Percentiles rank a stretch among this genome's conserved stretches.
These are phyloP conservation scores for Chrysolophus pictus DNA, from an alignment of 2,797 vertebrate species.

Conservation along the genomic window DNA sequence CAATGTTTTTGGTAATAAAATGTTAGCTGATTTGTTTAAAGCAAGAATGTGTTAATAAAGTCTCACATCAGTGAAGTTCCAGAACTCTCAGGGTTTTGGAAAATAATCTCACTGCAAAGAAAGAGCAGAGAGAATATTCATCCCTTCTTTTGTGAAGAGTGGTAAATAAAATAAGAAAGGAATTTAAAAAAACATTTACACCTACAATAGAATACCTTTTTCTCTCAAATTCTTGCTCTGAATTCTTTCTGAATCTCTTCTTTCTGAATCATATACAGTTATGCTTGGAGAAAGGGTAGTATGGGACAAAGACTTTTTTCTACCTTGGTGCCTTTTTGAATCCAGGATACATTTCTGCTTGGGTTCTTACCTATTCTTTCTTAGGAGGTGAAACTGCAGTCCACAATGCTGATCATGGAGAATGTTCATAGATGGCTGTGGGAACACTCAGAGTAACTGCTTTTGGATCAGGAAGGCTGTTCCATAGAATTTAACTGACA, in stretches of 20 bases:
- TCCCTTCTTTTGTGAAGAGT: rapidly evolving
- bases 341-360: background rate
- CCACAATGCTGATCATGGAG: background rate
- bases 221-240: background rate
- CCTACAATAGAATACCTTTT: background rate
- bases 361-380: background rate
- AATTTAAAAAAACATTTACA: background rate
- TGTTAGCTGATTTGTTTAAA: slow-evolving; percentile 24
- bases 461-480: rapidly evolving
- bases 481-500: background rate
- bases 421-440: background rate
- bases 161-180: background rate
- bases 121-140: background rate
- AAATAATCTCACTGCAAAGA: background rate
- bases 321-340: background rate
- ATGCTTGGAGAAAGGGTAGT: background rate
- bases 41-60: background rate
- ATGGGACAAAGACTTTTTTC: background rate
- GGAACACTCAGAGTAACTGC: background rate
- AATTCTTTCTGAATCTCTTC: too few relatives aligned
- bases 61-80: background rate
- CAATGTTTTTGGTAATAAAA: slow-evolving; percentile 37
- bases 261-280: background rate
- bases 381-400: background rate
- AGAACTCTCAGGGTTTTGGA: background rate